phyloP scores from a whole-genome alignment of 2,113 vertebrate species.

The Polyodon spathula region DNA sequence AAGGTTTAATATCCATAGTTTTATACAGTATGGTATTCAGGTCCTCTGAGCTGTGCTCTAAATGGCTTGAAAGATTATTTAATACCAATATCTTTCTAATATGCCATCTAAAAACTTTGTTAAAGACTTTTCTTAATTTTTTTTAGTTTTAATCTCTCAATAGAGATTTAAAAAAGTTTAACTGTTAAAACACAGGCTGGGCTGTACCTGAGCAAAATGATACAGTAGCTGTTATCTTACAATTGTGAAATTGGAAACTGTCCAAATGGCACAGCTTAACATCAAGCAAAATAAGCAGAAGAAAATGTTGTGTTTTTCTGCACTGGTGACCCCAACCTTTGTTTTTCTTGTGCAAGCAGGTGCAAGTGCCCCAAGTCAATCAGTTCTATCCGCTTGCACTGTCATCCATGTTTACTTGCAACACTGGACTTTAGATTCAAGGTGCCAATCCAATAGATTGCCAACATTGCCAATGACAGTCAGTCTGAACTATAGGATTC shows the following conservation, averaged over 20 bases:
- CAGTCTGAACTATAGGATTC: constrained; percentile 63
- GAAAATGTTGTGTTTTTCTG: constrained; percentile 78
- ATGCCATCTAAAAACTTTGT: no score
- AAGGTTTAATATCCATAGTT: no score
- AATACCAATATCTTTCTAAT: no score
- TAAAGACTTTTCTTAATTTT: no score
- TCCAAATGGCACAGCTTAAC: constrained; percentile 51
- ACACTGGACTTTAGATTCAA: constrained; percentile 65
- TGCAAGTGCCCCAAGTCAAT: constrained; percentile 70
- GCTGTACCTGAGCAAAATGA: no score
- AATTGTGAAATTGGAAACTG: constrained; percentile 43
- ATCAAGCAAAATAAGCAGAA: constrained; percentile 56
- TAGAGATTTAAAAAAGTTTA: no score
- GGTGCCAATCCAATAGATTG: constrained; percentile 53
- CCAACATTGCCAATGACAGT: constrained; percentile 66
- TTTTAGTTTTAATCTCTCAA: no score
- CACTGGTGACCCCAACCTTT: constrained; percentile 56
- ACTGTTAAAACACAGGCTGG: no score
- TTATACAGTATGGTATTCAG: no score
- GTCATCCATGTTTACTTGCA: constrained; percentile 69
- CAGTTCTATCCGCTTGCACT: constrained; percentile 50
- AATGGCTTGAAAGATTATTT: no score
- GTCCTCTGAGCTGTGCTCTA: no score
- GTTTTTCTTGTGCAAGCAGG: constrained; percentile 63
- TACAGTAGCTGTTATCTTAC: neutral